phyloP scores from a whole-genome alignment of 2,797 vertebrate genomes.

The Neomorphus geoffroyi region DNA sequence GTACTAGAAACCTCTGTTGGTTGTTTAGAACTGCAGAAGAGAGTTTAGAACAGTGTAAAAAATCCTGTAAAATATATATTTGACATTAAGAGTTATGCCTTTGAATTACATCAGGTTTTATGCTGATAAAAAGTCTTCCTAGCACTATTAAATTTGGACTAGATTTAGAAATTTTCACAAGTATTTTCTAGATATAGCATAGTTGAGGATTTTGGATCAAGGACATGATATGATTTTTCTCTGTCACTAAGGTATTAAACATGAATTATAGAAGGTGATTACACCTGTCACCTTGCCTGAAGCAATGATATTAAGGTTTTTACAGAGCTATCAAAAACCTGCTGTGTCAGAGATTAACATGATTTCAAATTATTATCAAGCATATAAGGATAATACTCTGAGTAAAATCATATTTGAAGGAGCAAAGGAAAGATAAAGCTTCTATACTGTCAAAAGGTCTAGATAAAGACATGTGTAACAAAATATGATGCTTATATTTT shows the following conservation, averaged over 20 bases:
- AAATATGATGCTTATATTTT: not conserved
- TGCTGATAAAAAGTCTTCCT: not conserved
- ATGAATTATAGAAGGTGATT: conserved; percentile 88
- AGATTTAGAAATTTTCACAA: conserved; percentile 33
- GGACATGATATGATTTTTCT: conserved; percentile 75
- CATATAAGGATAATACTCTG: conserved; percentile 37
- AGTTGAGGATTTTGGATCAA: conserved; percentile 77
- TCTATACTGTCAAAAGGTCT: not conserved
- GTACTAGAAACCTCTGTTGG: conserved; percentile 6
- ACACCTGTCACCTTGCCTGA: conserved; percentile 88
- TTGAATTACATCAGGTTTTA: conserved; percentile 32
- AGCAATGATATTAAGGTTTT: conserved; percentile 87
- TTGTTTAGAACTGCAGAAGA: not conserved
- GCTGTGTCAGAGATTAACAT: conserved; percentile 85
- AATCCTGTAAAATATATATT: not conserved
- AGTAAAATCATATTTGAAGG: conserved; percentile 62
- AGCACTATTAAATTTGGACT: conserved; percentile 1
- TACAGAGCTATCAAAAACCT: conserved; percentile 84
- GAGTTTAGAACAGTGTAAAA: conserved; percentile 3
- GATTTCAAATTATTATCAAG: conserved; percentile 77
- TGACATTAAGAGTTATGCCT: not conserved
- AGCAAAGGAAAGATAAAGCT: conserved; percentile 4
- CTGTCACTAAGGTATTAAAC: conserved; percentile 87
- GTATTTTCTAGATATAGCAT: conserved; percentile 37
- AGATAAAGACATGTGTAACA: not conserved